These are phyloP conservation scores for Mustelus asterias DNA, from an alignment of 2,113 vertebrate genomes.

Conservation along the genomic window DNA sequence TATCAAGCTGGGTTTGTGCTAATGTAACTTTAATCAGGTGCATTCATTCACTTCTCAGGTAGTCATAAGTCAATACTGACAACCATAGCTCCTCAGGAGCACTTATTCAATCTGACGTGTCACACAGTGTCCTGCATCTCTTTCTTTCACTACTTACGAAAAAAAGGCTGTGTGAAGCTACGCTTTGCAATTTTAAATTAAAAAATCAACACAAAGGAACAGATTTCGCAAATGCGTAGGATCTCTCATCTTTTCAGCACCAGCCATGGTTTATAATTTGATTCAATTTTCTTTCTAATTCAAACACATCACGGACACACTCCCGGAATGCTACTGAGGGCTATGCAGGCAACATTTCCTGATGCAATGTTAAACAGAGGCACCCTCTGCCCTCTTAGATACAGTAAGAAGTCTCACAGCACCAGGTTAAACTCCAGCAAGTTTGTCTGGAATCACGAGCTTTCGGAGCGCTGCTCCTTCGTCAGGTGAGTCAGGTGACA, in stretches of 20 bases:
- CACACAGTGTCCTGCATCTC: not conserved
- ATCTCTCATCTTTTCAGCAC: not conserved
- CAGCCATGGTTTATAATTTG: not conserved
- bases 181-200: conserved; percentile 5
- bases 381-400: not conserved
- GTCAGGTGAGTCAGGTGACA: no score
- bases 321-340: not conserved
- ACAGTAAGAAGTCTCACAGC: no score
- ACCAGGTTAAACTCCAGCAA: no score
- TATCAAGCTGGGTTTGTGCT: conserved; percentile 42
- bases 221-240: not conserved
- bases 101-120: conserved; percentile 16
- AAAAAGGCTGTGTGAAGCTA: not conserved
- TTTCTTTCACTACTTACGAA: not conserved
- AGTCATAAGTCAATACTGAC: conserved; percentile 43
- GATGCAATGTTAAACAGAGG: not conserved
- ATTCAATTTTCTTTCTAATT: not conserved
- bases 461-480: no score
- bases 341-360: not conserved
- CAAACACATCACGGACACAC: not conserved
- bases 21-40: conserved; percentile 50
- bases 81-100: not conserved
- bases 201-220: not conserved
- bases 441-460: no score
- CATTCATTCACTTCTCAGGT: conserved; percentile 50